Evolutionary conservation across 2,888 invertebrate genomes (phyloP).

Genomic region (Panopea generosa): DNA sequence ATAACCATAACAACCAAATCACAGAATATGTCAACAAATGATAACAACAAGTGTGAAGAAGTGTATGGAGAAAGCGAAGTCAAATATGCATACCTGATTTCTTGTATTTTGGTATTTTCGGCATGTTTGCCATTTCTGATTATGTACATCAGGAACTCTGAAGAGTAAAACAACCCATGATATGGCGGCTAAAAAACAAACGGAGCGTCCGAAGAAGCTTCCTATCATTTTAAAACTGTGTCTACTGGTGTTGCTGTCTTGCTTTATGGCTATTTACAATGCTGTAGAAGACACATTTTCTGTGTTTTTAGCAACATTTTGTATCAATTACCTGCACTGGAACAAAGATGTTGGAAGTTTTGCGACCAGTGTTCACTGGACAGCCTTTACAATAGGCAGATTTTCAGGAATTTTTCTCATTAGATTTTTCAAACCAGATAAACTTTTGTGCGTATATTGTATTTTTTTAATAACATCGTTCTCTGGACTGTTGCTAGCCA

Average conservation of each 20-base stretch:
- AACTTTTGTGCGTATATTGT: conserved; percentile 80
- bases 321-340: conserved; percentile 45
- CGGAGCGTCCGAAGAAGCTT: conserved; percentile 52
- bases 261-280: conserved; percentile 65
- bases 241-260: conserved; percentile 51
- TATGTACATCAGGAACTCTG: conserved; percentile 45
- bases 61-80: conserved; percentile 39
- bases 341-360: conserved; percentile 40
- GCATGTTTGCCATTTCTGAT: conserved; percentile 63
- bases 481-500: conserved; percentile 54
- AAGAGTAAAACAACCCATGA: conserved; percentile 19
- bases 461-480: conserved; percentile 55
- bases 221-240: conserved; percentile 43
- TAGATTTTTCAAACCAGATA: conserved; percentile 78
- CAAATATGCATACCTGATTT: conserved; percentile 60
- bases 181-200: conserved; percentile 48
- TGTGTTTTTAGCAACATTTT: conserved; percentile 54
- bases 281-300: conserved; percentile 69
- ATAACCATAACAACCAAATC: too few species aligned
- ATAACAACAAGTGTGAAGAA: neutral
- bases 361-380: conserved; percentile 52
- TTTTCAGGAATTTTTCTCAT: conserved; percentile 69
- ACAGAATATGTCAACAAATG: neutral
- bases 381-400: conserved; percentile 53
- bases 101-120: conserved; percentile 48